phyloP scores from a whole-genome alignment of 2,888 invertebrate species.

The Eilema sororculum region DNA sequence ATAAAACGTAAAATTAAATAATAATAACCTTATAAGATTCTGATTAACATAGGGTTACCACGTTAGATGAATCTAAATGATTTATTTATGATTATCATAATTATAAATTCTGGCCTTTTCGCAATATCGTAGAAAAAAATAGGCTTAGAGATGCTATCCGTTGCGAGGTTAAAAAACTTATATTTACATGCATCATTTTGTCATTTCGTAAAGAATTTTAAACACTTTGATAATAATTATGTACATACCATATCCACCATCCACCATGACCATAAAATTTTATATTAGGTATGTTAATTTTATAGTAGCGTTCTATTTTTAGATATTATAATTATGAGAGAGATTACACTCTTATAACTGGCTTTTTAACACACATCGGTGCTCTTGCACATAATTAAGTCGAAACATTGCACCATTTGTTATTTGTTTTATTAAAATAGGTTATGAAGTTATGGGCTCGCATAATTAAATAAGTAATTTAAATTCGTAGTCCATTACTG shows the following conservation, averaged over 20 bases:
- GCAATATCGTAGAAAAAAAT: conserved; percentile 24
- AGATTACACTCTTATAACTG: not conserved
- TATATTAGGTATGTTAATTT: not conserved
- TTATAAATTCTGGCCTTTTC: conserved; percentile 21
- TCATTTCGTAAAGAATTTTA: conserved; percentile 22
- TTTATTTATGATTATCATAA: conserved; percentile 18
- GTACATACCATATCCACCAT: no score
- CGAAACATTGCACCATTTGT: no score
- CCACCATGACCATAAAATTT: not conserved
- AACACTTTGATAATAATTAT: not conserved
- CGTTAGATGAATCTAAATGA: conserved; percentile 6
- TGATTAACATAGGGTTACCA: conserved; percentile 22
- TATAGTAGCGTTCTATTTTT: not conserved
- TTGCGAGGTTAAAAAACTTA: conserved; percentile 5
- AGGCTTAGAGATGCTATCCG: conserved; percentile 15
- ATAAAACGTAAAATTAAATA: conserved; percentile 9
- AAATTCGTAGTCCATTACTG: no score
- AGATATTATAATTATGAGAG: not conserved
- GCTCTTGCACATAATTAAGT: no score
- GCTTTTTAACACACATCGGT: not conserved
- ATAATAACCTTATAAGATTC: conserved; percentile 22
- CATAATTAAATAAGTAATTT: no score
- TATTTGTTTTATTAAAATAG: no score
- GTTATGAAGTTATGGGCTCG: no score
- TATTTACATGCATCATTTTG: conserved; percentile 6